Evolutionary conservation across 2,888 invertebrate species (phyloP), one percentile per base, ranked within the genome.

Genomic region (Notodonta ziczac): DNA sequence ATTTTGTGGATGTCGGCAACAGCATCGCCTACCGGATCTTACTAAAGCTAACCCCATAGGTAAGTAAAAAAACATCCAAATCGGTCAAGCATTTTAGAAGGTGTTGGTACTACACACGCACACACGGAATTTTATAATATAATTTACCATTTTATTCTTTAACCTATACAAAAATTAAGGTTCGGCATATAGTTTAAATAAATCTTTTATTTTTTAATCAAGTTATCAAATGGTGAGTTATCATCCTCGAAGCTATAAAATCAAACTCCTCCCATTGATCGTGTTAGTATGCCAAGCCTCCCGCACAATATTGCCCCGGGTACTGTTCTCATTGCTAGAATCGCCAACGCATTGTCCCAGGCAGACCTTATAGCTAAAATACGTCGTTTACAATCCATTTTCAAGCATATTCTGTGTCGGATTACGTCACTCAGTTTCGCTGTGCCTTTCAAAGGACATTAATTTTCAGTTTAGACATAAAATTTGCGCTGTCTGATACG

Each of bases 401-500:
- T 58, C 59, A 67, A 71, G 65, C 69, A 50, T 62, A 73, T 67
- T 76, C 60, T 50, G 58, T 63, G 61, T 69, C 62, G 65, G 67
- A 69, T 73, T 67, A 73, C 71, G 65, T 73, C 72, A 76, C 39
- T 57, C 14, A 46, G 50, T 50, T 62, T 12, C 24, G 56, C 56
- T 42, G 24, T 56, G 53, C 51, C 57, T 68, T 64, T 59, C 62
- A 69, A 52, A 60, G 53, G 35, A 61, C 57, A 59, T 59, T 62
- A 40, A 56, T 46, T 60, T 59, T 56, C 32, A 57, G 35, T 40
- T 59, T 51, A 40, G 35, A 63, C 46, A 57, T 58, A 48, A n/a
- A 24, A 48, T 35, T 35, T 53, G 5, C 1, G 16, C 50, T 14
- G 50, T 7, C 50, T 46, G 46, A 46, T n/a, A 5, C 46, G 7